phyloP scores from a whole-genome alignment of 2,113 vertebrate genomes.

The Rhabdornis inornatus region DNA sequence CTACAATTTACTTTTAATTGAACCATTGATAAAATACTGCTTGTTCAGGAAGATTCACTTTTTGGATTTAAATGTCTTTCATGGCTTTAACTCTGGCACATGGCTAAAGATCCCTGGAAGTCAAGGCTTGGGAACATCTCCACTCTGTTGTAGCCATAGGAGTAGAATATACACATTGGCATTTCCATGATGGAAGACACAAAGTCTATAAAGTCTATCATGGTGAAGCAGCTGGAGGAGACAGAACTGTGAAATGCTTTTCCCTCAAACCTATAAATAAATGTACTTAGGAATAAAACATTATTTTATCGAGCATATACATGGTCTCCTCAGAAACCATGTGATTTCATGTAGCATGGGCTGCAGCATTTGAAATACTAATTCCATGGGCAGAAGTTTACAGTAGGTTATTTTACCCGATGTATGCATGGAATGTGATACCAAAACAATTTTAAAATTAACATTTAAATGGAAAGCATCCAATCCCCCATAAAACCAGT shows the following conservation, averaged over 20 bases:
- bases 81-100: background rate
- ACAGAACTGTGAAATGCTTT: background rate
- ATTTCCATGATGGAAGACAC: background rate
- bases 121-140: background rate
- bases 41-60: background rate
- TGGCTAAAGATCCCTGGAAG: background rate
- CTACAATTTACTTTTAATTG: background rate
- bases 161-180: background rate
- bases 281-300: background rate
- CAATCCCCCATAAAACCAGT: background rate
- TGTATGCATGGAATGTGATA: background rate
- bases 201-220: background rate
- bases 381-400: background rate
- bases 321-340: background rate
- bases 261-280: background rate
- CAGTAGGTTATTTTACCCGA: background rate
- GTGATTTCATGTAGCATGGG: background rate
- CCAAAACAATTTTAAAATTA: background rate
- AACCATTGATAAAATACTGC: background rate
- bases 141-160: background rate
- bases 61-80: background rate
- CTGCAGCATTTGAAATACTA: background rate
- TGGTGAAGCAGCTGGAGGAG: background rate
- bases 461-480: background rate
- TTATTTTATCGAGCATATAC: background rate